Conservation (phyloP, 2,113 vertebrate species). For the Boulengeromyrus knoepffleri region DNA sequence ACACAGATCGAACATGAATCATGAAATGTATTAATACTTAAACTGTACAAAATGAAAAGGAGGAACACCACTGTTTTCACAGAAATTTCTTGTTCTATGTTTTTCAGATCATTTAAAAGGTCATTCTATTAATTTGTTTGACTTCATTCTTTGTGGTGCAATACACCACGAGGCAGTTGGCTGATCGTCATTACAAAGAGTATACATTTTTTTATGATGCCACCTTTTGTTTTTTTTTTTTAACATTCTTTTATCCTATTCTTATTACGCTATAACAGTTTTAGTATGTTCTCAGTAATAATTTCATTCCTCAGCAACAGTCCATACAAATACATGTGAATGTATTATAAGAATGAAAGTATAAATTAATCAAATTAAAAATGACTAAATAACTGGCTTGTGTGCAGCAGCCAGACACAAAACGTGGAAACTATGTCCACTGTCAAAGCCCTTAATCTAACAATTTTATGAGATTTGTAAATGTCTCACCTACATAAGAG, state of each 20-base stretch:
- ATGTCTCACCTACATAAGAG: not conserved
- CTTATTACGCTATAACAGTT: not conserved
- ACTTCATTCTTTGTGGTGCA: not conserved
- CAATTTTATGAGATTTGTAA: not conserved
- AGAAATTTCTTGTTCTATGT: not conserved
- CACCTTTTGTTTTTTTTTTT: not conserved
- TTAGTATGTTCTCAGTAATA: not conserved
- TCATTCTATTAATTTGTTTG: not conserved
- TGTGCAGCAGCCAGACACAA: not conserved
- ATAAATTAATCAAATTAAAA: not conserved
- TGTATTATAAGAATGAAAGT: not conserved
- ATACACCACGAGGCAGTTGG: not conserved
- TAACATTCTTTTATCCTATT: not conserved
- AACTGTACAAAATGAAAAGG: not conserved
- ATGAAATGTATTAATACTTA: not conserved
- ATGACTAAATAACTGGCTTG: not conserved
- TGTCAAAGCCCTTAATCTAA: not conserved
- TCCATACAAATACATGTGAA: not conserved
- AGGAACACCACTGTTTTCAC: not conserved
- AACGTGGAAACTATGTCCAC: not conserved
- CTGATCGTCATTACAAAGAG: not conserved
- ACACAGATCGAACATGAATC: not conserved
- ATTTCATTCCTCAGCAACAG: not conserved
- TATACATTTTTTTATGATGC: too few species aligned
- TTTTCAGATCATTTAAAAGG: not conserved